Evolutionary conservation across 2,113 vertebrate genomes (phyloP), one percentile per base, ranked within the genome.

Genomic region (Psilopogon haemacephalus): DNA sequence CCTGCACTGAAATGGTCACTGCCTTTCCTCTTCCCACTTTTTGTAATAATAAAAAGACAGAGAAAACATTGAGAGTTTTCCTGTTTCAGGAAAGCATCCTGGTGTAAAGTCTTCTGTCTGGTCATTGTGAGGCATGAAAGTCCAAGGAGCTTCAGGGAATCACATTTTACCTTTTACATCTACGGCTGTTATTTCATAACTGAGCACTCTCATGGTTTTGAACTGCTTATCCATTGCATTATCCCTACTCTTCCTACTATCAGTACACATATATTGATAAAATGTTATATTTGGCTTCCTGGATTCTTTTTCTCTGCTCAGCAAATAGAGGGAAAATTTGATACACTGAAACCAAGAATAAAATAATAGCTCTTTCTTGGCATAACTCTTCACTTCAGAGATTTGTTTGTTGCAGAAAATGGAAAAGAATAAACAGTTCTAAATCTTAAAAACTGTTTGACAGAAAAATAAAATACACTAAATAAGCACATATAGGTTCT

Each of bases 401-500:
- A 79, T 72, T 35, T 70, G 6, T 62, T 71, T 46, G 8, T 21
- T 83, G 50, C 8, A 50, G 55, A 88, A 85, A 65, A 86, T 15
- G 52, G 4, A 40, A 72, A 46, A 21, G 33, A 78, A 60, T 60
- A 17, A 0, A 30, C 3, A 7, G 27, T n/a, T 9, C 3, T 52
- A 71, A 54, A 81, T 4, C 12, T 60, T 30, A 50, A 69, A 72
- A 65, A 55, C 15, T 71, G 11, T 63, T 70, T 81, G 18, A 54
- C 11, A 23, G 12, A 73, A 80, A 44, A 3, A 3, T 19, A 85
- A 89, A 79, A 60, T 55, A n/a, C 4, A 15, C 9, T n/a, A 48
- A 60, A 59, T 42, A 40, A 0, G 0, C 68, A 1, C 8, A 33
- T 23, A 20, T 9, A 33, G 1, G 6, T n/a, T n/a, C n/a, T n/a